Percentiles rank a stretch among this genome's conserved stretches.
phyloP scores from a whole-genome alignment of 2,113 vertebrate species.

The Thamnaconus septentrionalis region DNA sequence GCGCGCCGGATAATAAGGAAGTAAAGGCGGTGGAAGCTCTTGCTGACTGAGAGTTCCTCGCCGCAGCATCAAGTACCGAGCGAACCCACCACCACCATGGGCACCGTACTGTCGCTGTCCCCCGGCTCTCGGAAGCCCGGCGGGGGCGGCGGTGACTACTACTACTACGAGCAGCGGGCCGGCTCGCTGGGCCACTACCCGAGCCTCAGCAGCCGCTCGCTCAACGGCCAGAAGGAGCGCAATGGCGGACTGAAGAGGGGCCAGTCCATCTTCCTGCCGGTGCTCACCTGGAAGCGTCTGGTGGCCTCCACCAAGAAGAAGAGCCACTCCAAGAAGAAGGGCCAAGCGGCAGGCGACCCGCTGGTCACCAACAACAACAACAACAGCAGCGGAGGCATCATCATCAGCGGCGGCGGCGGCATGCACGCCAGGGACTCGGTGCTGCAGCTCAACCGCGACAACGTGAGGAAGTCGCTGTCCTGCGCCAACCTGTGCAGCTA shows the following conservation, averaged over 20 bases:
- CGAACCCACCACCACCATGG: slow-evolving; percentile 69
- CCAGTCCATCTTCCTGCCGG: slow-evolving; percentile 81
- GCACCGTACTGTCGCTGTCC: slow-evolving; percentile 81
- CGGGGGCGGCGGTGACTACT: no score
- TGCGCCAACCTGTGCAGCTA: slow-evolving; percentile 83
- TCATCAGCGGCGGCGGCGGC: no score
- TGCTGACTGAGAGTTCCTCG: no score
- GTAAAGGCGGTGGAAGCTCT: slow-evolving; percentile 3
- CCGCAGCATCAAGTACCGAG: no score
- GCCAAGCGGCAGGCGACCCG: slow-evolving; percentile 17
- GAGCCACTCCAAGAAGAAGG: slow-evolving; percentile 66
- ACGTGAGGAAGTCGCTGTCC: slow-evolving; percentile 82
- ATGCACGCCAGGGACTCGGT: slow-evolving; percentile 76
- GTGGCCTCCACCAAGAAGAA: slow-evolving; percentile 83
- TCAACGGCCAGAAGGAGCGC: slow-evolving; percentile 77
- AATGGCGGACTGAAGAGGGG: slow-evolving; percentile 64
- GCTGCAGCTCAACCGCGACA: slow-evolving; percentile 78
- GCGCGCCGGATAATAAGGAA: slow-evolving; percentile 15
- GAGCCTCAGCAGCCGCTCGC: slow-evolving; percentile 75
- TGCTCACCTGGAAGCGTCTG: slow-evolving; percentile 82
- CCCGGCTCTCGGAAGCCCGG: slow-evolving; percentile 75
- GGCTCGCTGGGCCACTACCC: slow-evolving; percentile 80
- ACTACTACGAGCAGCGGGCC: slow-evolving; percentile 73
- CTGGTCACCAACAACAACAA: slow-evolving; percentile 71
- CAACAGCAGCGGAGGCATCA: slow-evolving; percentile 55